A percentile compares a stretch with the other conserved stretches of the same genome.
phyloP scores from a whole-genome alignment of 2,888 invertebrate genomes.

The Augochlorella aurata region DNA sequence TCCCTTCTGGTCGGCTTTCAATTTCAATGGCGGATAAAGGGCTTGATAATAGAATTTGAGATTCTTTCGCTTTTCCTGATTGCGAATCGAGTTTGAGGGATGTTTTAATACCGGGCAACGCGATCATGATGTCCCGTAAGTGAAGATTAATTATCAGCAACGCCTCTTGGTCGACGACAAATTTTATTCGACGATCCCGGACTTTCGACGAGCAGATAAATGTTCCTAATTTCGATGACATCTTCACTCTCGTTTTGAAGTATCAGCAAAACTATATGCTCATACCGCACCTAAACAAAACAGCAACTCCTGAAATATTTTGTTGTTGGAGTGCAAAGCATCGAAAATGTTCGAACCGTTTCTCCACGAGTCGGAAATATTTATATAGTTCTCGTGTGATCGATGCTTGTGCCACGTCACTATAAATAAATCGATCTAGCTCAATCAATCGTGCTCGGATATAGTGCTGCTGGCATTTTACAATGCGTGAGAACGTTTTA shows the following conservation, averaged over 20 bases:
- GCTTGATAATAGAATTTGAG: background rate
- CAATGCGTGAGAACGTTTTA: background rate
- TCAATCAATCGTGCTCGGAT: background rate
- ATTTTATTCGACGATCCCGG: too few relatives aligned
- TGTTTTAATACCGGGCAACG: background rate
- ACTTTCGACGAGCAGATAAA: too few relatives aligned
- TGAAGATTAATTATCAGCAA: background rate
- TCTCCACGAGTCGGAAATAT: background rate
- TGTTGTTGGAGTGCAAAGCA: too few relatives aligned
- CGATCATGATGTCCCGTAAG: background rate
- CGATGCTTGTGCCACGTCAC: background rate
- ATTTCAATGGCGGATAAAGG: too few relatives aligned
- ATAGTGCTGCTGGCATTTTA: background rate
- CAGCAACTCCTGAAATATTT: too few relatives aligned
- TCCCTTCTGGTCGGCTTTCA: background rate
- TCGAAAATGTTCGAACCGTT: background rate
- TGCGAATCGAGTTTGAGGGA: background rate
- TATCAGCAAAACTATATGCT: too few relatives aligned
- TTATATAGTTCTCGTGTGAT: background rate
- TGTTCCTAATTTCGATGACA: too few relatives aligned
- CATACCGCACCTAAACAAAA: too few relatives aligned
- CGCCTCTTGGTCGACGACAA: too few relatives aligned
- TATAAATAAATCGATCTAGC: background rate
- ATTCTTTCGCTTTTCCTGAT: background rate
- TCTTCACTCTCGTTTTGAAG: too few relatives aligned